A percentile compares a stretch with the other conserved stretches of the same genome.
Evolutionary conservation across 2,797 vertebrate species (phyloP).

Genomic region (Psittacula derbiana): DNA sequence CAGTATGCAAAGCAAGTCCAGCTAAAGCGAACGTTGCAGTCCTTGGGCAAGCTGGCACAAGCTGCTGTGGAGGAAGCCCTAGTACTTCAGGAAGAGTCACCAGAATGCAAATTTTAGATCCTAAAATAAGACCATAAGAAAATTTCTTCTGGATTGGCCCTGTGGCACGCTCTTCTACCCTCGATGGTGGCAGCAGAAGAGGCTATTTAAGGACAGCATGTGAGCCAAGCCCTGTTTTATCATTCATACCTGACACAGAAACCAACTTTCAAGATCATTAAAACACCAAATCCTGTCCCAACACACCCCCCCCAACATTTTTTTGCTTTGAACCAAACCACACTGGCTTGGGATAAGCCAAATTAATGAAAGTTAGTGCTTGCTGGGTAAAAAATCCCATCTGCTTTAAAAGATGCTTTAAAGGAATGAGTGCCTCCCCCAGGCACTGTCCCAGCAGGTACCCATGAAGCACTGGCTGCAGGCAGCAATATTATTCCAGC

Average conservation of each 20-base stretch:
- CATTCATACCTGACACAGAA: background rate
- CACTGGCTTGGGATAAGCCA: background rate
- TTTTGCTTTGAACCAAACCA: background rate
- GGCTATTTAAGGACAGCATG: background rate
- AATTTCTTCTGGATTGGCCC: background rate
- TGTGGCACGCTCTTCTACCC: background rate
- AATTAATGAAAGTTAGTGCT: background rate
- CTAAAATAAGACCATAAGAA: background rate
- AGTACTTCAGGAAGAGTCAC: background rate
- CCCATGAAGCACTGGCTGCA: background rate
- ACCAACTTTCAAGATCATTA: background rate
- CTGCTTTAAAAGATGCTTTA: background rate
- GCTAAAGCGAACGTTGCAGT: accelerated
- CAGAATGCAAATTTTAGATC: background rate
- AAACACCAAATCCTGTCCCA: accelerated
- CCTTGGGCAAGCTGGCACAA: background rate
- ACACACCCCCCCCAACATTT: too few relatives aligned
- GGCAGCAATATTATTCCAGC: background rate
- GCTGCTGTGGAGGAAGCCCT: background rate
- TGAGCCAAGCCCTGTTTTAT: background rate
- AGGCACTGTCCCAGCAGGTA: background rate
- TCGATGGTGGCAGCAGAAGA: background rate
- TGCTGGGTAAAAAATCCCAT: background rate
- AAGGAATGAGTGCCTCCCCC: background rate
- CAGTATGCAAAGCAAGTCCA: background rate